These are phyloP conservation scores for Pegoplata infirma DNA, from an alignment of 2,888 invertebrate genomes.

Conservation along the genomic window DNA sequence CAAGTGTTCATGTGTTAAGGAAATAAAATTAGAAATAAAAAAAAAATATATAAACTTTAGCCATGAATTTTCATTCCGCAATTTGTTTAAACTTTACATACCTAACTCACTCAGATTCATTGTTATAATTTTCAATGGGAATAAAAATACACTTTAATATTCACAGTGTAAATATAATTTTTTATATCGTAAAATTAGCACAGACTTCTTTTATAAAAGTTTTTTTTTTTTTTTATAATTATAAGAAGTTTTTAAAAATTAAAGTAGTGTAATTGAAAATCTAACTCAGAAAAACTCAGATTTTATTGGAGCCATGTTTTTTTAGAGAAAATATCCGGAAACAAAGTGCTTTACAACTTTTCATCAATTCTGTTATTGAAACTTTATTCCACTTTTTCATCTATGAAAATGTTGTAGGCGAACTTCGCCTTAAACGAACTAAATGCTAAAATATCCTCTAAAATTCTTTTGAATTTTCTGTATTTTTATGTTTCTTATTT, in stretches of 20 bases:
- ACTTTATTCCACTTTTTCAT: too few relatives aligned
- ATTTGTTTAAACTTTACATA: neutral
- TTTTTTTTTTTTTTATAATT: too few relatives aligned
- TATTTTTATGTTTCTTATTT: too few relatives aligned
- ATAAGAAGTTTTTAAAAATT: neutral
- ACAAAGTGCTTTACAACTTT: too few relatives aligned
- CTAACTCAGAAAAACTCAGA: too few relatives aligned
- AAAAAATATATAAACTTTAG: neutral
- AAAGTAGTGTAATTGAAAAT: neutral
- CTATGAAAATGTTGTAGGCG: too few relatives aligned
- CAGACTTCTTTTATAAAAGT: neutral
- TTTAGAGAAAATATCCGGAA: too few relatives aligned
- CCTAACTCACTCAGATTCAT: neutral
- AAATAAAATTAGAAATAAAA: slow-evolving; percentile 19
- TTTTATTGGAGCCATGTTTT: too few relatives aligned
- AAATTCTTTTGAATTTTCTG: too few relatives aligned
- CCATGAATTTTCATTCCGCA: neutral
- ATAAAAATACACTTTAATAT: neutral
- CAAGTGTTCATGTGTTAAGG: slow-evolving; percentile 4
- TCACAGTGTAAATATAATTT: neutral
- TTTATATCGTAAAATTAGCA: neutral
- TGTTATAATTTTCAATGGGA: neutral
- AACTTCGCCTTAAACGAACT: too few relatives aligned
- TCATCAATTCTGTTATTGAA: too few relatives aligned
- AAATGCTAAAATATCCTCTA: too few relatives aligned